Base-by-base conservation (phyloP, 2,113 vertebrate genomes). In the Oceanodroma tethys region DNA sequence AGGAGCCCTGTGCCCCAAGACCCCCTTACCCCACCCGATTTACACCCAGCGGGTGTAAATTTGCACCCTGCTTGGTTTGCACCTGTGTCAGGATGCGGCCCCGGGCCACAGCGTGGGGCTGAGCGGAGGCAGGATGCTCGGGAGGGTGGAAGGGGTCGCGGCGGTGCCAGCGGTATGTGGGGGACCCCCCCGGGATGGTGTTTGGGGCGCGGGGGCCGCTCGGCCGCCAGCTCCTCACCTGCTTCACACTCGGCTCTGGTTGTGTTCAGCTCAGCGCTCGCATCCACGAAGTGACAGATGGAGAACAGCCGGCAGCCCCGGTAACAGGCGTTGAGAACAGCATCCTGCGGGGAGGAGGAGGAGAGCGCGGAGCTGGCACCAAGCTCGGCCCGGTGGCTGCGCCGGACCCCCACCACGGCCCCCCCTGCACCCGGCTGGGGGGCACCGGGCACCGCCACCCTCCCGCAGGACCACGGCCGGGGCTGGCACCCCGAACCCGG, bases 261-360 rank as follows among this genome's bases (percentile, higher is more conserved):
- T 66, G 98, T 98, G 81, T 99, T 99, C 94, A 99, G 98, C 95
- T 98, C 98, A 6, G 99, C 98, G 55, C 98, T 99, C 53, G 98
- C 98, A 87, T 99, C 99, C 98, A 99, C 99, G 8, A 99, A 99
- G 97, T 99, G 99, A 97, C 99, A 99, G 97, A 99, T 99, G 96
- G 99, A 99, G 98, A 99, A 99, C 94, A 99, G 99, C 84, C 99
- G 99, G 97, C 99, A 99, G 91, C 99, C 99, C 4, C 99, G 99
- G 96, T 99, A 98, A 94, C 99, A 99, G 93, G 99, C 99, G 56
- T 99, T 99, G 98, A 99, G 98, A 96, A 99, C 97, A 83, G 98
- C 98, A 94, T 99, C 99, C 99, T 99, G 95, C 50, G 10, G 80
- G 63, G 79, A 90, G 66, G 88, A 92, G 90, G 85, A 93, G 92